Base-by-base conservation (phyloP, 2,113 vertebrate species). In the Actinemys pallida region DNA sequence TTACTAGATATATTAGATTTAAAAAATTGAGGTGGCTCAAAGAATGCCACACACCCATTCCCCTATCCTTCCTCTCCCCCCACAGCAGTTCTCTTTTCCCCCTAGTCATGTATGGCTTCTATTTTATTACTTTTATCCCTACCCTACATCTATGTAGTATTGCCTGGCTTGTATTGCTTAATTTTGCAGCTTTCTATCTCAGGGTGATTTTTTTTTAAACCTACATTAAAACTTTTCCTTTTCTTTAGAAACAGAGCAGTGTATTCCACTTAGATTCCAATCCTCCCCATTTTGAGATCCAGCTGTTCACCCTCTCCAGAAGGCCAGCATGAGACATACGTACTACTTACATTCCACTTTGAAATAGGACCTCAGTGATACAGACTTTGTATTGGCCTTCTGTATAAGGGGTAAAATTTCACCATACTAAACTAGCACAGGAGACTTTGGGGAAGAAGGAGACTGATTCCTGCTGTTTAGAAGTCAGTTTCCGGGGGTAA, bases 221-320 rank as follows among this genome's bases (percentile, higher is more conserved):
- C 84, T 85, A 11, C 5, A 76, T 25, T 13, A 82, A 84, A 19
- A 76, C 75, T 6, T 76, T 24, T 24, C 4, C 35, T 0, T 11
- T 17, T 22, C 50, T 89, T 91, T 86, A 8, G 20, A 13, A 83
- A 19, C 14, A 69, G 79, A 57, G 12, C 6, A 91, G 2, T 10
- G 2, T 57, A 39, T 45, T 91, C 20, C 54, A 62, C 1, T 0
- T 10, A 22, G 35, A 1, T 1, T 1, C 24, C 72, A 22, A 17
- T 17, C 11, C 12, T 84, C 4, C 5, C 1, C 12, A 39, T 69
- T 81, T 47, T 54, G 12, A 79, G 35, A 11, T 52, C 2, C 2
- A 76, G 13, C 12, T 94, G 53, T 57, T 54, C n/a, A n/a, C 10
- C n/a, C 47, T 22, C 1, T 4, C 14, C 1, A 84, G 24, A 39